Evolutionary conservation across 2,797 vertebrate species (phyloP), one percentile per base, ranked within the genome.

Genomic region (Coracias cyanogaster): DNA sequence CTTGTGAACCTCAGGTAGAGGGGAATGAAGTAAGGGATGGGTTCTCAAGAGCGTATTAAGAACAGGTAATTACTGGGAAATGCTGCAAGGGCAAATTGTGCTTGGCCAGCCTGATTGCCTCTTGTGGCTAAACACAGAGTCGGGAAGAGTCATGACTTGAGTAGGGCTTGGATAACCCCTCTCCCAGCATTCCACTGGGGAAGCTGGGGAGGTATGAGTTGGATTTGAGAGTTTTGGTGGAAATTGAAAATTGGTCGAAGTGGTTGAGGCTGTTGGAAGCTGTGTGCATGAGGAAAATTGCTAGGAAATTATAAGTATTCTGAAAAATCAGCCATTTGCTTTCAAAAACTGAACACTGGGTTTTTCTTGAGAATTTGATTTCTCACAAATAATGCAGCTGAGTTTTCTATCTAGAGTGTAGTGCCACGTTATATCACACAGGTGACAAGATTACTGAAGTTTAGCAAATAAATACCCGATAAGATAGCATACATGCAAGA

Each of bases 181-280:
- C 43, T 15, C 21, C 0, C 13, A 43, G 31, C 3, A 2, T 62
- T 67, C 25, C 37, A 0, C 0, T 24, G 33, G 67, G 80, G 29
- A 45, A 61, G 7, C n/a, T 35, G 43, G 22, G 21, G 12, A 25
- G 28, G 20, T 26, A 1, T 5, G 18, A 24, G 26, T 33, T 92
- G 52, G 26, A 21, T 55, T 28, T 1, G 0, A 6, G 6, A 7
- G 0, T 4, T 29, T n/a, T 15, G 12, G 20, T 65, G 55, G 0
- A 2, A 61, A 17, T 10, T 69, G 26, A 35, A 81, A 54, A 46
- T 46, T 39, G 5, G 16, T 28, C 12, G 4, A 39, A 41, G 19
- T 52, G 10, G 6, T 49, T 80, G 25, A 77, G 19, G 33, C 35
- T 25, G 0, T 33, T 80, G 39, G 37, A 28, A 54, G 24, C 12